Base-by-base conservation (phyloP, 2,888 invertebrate genomes). In the Heliconius ethilla region DNA sequence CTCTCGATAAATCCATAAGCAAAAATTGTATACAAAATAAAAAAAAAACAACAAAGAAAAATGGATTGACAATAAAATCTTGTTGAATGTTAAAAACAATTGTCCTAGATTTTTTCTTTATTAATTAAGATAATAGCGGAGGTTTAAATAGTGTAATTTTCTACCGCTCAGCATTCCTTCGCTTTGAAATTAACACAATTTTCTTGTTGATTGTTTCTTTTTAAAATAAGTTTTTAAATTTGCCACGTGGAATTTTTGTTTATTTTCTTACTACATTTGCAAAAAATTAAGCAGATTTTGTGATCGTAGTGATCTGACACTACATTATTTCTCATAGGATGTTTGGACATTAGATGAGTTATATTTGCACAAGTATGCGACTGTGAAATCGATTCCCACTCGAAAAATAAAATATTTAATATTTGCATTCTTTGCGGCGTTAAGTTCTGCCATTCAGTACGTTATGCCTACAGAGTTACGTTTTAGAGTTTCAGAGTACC, bases 81-180 rank as follows among this genome's bases (percentile, higher is more conserved):
- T 22, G 33, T 22, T 51, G 15, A 72, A 15, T 5, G 7, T 59
- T 59, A 59, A 55, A 10, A 59, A 72, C n/a, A 72, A 33, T 18
- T 72, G 15, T 18, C 55, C 59, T 37, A 59, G 15, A 59, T 25
- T 15, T 55, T 70, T 72, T 55, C 51, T 59, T 72, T 72, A n/a
- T 22, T 59, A 72, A 72, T 72, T 72, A 72, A 72, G 33, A 29
- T 72, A 72, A 72, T 59, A 25, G 59, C 72, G 59, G 55, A n/a
- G 33, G 59, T n/a, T 59, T 37, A 27, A 72, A 72, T n/a, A 72
- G 33, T 72, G 59, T 25, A 59, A 72, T 72, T 33, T 72, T 59
- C 59, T 59, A 9, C 33, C n/a, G 33, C 59, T 59, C 59, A 59
- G 59, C 59, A 29, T 37, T 72, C 15, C 25, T 69, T 25, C 29